These are phyloP conservation scores for Ophioninae sp. DNA, from an alignment of 2,888 invertebrate species.

Conservation along the genomic window DNA sequence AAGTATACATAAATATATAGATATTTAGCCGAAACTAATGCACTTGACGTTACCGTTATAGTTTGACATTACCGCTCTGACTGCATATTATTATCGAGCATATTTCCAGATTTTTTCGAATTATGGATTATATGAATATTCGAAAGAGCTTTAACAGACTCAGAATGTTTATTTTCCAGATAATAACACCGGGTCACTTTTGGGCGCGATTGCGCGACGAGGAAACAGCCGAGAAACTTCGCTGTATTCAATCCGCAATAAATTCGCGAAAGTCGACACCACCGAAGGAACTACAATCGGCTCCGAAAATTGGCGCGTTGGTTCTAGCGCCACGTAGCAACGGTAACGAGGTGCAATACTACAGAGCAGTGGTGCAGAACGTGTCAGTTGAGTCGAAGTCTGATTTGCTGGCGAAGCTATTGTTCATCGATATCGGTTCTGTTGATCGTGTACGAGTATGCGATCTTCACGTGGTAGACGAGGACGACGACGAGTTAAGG, in stretches of 20 bases:
- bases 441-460: slow-evolving; percentile 82
- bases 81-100: too few relatives aligned
- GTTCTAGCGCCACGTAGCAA: slow-evolving; percentile 84
- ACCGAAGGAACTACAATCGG: slow-evolving; percentile 69
- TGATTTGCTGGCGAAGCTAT: slow-evolving; percentile 82
- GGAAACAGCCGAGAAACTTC: slow-evolving; percentile 77
- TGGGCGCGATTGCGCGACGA: slow-evolving; percentile 85
- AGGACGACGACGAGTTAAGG: slow-evolving; percentile 70
- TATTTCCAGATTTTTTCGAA: too few relatives aligned
- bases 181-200: slow-evolving; percentile 86
- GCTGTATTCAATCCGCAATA: slow-evolving; percentile 78
- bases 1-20: too few relatives aligned
- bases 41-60: too few relatives aligned
- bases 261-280: slow-evolving; percentile 61
- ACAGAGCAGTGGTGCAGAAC: slow-evolving; percentile 70
- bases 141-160: background rate
- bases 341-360: slow-evolving; percentile 74
- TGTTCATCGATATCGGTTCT: slow-evolving; percentile 91
- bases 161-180: slow-evolving; percentile 77
- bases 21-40: too few relatives aligned
- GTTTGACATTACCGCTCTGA: too few relatives aligned
- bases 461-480: slow-evolving; percentile 73
- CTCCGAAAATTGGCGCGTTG: slow-evolving; percentile 81
- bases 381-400: slow-evolving; percentile 60
- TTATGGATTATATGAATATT: too few relatives aligned